Evolutionary conservation across 2,797 vertebrate genomes (phyloP), one percentile per base, ranked within the genome.

Genomic region (Selene dorsalis): DNA sequence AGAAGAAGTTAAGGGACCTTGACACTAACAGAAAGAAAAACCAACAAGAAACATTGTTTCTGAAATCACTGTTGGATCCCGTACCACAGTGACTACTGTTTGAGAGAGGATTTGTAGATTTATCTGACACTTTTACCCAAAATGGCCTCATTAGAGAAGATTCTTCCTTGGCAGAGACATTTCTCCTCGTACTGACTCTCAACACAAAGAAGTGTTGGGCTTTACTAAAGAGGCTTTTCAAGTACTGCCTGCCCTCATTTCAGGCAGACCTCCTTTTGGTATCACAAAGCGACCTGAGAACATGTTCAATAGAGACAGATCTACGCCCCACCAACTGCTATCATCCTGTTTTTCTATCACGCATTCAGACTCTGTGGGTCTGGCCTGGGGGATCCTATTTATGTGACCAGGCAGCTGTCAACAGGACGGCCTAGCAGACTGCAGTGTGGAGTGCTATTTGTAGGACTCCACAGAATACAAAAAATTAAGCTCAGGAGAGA

Each of bases 361-460:
- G 69, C 39, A 39, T 72, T 77, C 26, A 18, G 52, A 32, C 41
- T 82, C 58, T 58, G 47, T 65, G 79, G 82, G 47, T 77, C 45
- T 82, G 75, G 65, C 84, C 80, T 59, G 69, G 52, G 73, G 82
- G 70, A 82, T 69, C 64, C 66, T 80, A 69, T 84, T 87, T 71
- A 77, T 77, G 66, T 0, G 47, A 67, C 66, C 64, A 57, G 73
- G 79, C 88, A 91, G 88, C 89, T 90, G 92, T 90, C 90, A 83
- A 83, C 82, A 71, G 75, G 74, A 72, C 69, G 61, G 82, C 73
- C 69, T 79, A 79, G 76, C 81, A 83, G 78, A 86, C 75, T 69
- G 83, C 74, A 79, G 84, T 82, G 82, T 70, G 64, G 84, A 89
- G 76, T 69, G 68, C 84, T 88, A 85, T 92, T 91, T 89, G 85